These are phyloP conservation scores for Timandra comae DNA, from an alignment of 2,888 invertebrate genomes.

Conservation along the genomic window DNA sequence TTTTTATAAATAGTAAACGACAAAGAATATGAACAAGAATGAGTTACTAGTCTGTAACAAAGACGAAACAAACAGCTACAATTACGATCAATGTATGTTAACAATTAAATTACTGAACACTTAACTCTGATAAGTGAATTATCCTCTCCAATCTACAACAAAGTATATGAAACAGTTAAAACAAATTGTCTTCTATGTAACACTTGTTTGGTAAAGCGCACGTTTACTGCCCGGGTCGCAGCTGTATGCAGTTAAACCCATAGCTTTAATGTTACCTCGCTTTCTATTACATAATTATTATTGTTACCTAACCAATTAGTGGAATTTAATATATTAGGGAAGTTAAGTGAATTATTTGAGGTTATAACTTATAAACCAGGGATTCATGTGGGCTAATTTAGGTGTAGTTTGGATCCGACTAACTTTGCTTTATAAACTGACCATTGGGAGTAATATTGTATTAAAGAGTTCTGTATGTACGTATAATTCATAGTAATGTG, in stretches of 20 bases:
- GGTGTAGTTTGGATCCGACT: not conserved
- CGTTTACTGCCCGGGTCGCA: constrained; percentile 48
- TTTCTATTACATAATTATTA: constrained; percentile 45
- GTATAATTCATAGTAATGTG: too few relatives aligned
- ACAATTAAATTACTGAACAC: too few relatives aligned
- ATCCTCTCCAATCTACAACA: constrained; percentile 21
- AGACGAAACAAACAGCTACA: too few relatives aligned
- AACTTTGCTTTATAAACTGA: not conserved
- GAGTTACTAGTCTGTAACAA: too few relatives aligned
- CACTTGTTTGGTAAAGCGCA: constrained; percentile 42
- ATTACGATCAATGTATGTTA: too few relatives aligned
- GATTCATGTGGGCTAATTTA: not conserved
- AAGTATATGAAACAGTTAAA: constrained; percentile 33
- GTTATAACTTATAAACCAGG: constrained; percentile 2
- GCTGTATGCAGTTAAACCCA: constrained; percentile 54
- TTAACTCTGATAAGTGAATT: too few relatives aligned
- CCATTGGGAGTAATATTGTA: not conserved
- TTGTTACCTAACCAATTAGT: constrained; percentile 41
- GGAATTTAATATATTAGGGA: constrained; percentile 28
- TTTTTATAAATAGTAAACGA: too few relatives aligned
- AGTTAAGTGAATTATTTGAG: constrained; percentile 3
- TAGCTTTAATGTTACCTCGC: constrained; percentile 47
- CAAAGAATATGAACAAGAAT: too few relatives aligned
- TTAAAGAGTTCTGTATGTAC: not conserved
- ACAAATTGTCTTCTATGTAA: constrained; percentile 39